phyloP scores from a whole-genome alignment of 2,888 invertebrate genomes.

The Caenorhabditis angaria region DNA sequence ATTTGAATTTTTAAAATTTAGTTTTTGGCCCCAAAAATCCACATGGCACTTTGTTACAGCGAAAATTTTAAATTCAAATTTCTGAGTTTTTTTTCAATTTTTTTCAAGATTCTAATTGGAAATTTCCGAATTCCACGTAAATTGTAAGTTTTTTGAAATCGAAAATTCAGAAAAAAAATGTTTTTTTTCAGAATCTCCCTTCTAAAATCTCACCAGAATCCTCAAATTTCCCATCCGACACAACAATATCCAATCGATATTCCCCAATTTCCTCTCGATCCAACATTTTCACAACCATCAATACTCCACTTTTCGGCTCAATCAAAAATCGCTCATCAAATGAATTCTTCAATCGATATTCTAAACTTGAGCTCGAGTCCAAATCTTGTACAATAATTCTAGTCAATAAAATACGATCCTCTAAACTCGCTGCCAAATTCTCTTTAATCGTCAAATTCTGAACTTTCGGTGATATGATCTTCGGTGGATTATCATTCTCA shows the following conservation, averaged over 20 bases:
- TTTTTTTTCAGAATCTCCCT: constrained; percentile 1
- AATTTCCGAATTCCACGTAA: too few relatives aligned
- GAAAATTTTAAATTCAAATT: too few relatives aligned
- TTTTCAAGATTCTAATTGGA: too few relatives aligned
- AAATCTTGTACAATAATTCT: constrained; percentile 57
- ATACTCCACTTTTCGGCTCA: constrained; percentile 85
- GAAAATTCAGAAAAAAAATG: too few relatives aligned
- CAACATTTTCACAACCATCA: constrained; percentile 85
- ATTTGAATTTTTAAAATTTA: too few relatives aligned
- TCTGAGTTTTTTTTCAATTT: too few relatives aligned
- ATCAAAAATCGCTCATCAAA: constrained; percentile 79
- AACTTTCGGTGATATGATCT: constrained; percentile 38
- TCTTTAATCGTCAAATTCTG: constrained; percentile 49
- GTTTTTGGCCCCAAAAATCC: too few relatives aligned
- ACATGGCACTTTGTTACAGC: too few relatives aligned
- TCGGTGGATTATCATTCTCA: constrained; percentile 74
- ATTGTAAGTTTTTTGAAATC: too few relatives aligned
- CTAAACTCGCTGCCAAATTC: constrained; percentile 48
- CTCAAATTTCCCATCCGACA: constrained; percentile 75
- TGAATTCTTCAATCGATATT: constrained; percentile 73
- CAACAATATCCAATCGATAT: constrained; percentile 52
- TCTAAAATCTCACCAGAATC: constrained; percentile 16
- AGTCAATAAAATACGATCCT: constrained; percentile 47
- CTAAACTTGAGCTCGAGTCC: constrained; percentile 17
- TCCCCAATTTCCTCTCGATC: constrained; percentile 84